Percentiles rank a stretch among this genome's conserved stretches.
These are phyloP conservation scores for Blera fallax DNA, from an alignment of 2,888 invertebrate genomes.

Conservation along the genomic window DNA sequence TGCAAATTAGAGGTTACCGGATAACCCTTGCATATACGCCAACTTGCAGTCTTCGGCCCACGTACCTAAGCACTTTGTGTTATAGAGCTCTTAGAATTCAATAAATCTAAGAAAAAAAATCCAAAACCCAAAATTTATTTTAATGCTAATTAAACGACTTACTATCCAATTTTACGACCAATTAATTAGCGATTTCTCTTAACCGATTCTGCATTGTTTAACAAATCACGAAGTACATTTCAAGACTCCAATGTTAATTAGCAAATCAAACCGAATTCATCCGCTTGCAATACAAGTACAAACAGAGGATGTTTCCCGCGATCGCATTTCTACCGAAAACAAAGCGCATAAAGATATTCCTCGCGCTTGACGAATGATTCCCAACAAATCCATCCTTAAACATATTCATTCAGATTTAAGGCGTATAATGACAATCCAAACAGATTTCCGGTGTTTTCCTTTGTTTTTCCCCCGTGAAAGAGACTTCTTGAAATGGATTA, in stretches of 20 bases:
- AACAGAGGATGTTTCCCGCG: background rate
- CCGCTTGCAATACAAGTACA: background rate
- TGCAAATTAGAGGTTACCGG: background rate
- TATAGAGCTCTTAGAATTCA: too few relatives aligned
- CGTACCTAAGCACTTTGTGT: too few relatives aligned
- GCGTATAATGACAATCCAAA: conserved; percentile 32
- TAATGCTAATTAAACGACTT: too few relatives aligned
- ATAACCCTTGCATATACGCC: too few relatives aligned
- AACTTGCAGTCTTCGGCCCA: too few relatives aligned
- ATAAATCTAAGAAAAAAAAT: too few relatives aligned
- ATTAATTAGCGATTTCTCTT: background rate
- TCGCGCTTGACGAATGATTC: background rate
- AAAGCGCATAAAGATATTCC: background rate
- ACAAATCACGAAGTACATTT: background rate
- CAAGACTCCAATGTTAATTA: background rate
- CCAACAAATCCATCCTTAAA: conserved; percentile 22
- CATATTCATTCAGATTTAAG: conserved; percentile 17
- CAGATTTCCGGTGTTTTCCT: conserved; percentile 18
- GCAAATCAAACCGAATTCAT: background rate
- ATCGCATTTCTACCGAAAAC: background rate
- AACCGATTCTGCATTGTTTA: background rate
- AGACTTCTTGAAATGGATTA: conserved; percentile 29
- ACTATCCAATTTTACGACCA: background rate
- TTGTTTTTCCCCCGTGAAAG: conserved; percentile 16
- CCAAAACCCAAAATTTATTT: too few relatives aligned